Evolutionary conservation across 2,888 invertebrate species (phyloP).

Genomic region (Mycalesis mineus): DNA sequence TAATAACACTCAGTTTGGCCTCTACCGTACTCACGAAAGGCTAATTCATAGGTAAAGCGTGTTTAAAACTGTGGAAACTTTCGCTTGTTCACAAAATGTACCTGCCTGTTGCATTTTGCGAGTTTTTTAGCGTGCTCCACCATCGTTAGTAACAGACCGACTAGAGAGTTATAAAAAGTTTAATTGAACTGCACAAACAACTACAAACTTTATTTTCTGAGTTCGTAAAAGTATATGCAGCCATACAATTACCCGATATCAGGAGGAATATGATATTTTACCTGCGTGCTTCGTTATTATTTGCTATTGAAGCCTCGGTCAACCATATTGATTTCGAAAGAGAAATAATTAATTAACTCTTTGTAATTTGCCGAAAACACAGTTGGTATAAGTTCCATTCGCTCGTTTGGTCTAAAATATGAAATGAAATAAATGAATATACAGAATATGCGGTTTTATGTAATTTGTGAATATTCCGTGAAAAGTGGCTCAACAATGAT

Average conservation of each 20-base stretch:
- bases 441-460: too few relatives aligned
- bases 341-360: too few relatives aligned
- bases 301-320: too few relatives aligned
- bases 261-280: background rate
- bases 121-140: background rate
- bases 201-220: slow-evolving; percentile 1
- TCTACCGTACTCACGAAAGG: background rate
- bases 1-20: background rate
- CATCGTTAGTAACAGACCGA: background rate
- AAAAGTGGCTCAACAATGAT: too few relatives aligned
- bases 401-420: too few relatives aligned
- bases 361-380: too few relatives aligned
- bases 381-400: too few relatives aligned
- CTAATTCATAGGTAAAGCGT: background rate
- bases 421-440: too few relatives aligned
- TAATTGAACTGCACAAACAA: background rate
- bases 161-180: background rate
- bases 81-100: background rate
- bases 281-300: too few relatives aligned
- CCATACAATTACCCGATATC: background rate
- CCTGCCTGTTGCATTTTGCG: background rate
- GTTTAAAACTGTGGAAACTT: background rate
- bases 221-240: background rate
- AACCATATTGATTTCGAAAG: too few relatives aligned
- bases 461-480: too few relatives aligned